Percentiles rank a stretch among this genome's conserved stretches.
Conservation (phyloP, 2,797 vertebrate species). For the Pseudochromis fuscus region DNA sequence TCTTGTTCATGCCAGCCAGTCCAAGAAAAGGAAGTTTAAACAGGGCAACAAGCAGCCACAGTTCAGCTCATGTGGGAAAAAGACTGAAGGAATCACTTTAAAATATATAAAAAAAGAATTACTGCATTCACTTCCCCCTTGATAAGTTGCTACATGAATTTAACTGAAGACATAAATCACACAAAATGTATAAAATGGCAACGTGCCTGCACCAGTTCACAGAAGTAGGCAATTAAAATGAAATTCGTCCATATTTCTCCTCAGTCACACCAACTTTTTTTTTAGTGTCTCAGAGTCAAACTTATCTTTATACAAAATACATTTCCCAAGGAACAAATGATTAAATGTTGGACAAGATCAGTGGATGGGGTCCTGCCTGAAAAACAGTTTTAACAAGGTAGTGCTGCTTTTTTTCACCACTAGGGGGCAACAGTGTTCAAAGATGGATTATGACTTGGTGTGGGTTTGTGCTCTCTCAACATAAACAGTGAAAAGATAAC, state of each 20-base stretch:
- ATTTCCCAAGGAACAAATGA: too few species aligned
- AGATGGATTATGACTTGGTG: too few species aligned
- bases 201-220: conserved; percentile 14
- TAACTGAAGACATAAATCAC: conserved; percentile 41
- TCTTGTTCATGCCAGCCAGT: background rate
- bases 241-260: conserved; percentile 18
- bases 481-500: too few species aligned
- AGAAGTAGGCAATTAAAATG: conserved; percentile 1
- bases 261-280: too few species aligned
- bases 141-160: background rate
- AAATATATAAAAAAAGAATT: background rate
- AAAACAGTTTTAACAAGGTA: too few species aligned
- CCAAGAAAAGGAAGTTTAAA: background rate
- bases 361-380: too few species aligned
- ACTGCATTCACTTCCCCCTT: background rate
- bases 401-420: too few species aligned
- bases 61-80: background rate
- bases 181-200: conserved; percentile 12
- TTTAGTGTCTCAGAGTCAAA: too few species aligned
- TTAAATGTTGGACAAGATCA: too few species aligned
- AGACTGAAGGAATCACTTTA: background rate
- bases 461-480: too few species aligned
- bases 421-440: too few species aligned
- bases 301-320: too few species aligned
- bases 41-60: background rate